Conservation (phyloP, 2,113 vertebrate genomes). For the Psittacara wagleri region DNA sequence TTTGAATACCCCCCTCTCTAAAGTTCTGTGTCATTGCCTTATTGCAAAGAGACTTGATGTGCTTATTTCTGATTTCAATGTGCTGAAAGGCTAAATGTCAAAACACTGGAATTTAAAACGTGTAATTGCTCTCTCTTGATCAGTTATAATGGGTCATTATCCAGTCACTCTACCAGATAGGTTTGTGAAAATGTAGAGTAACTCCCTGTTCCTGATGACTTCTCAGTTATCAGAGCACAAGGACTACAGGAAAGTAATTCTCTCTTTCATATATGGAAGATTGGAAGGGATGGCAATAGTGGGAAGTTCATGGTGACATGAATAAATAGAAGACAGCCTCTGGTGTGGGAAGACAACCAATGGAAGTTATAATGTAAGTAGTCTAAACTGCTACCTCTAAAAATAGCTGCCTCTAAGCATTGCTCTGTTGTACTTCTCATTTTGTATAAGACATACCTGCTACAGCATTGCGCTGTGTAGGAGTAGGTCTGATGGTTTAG, state of each 20-base stretch:
- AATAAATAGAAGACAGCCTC: neutral
- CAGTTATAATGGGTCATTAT: neutral
- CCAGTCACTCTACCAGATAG: neutral
- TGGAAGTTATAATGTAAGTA: neutral
- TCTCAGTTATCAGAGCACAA: neutral
- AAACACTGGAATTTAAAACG: neutral
- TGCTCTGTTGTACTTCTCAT: neutral
- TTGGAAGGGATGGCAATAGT: neutral
- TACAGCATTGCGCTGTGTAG: neutral
- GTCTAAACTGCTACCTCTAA: neutral
- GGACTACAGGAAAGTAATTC: neutral
- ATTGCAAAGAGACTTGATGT: neutral
- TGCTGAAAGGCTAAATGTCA: neutral
- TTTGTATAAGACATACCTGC: neutral
- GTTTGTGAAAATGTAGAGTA: neutral
- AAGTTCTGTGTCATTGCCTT: neutral
- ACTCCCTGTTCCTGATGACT: neutral
- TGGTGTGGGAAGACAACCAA: neutral
- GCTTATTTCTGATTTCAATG: neutral
- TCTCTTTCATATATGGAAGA: neutral
- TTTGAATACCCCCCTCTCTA: fast-evolving
- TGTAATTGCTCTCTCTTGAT: neutral
- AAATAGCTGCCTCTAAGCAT: neutral
- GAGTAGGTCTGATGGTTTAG: neutral
- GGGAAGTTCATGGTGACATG: neutral